Percentiles rank a stretch among this genome's conserved stretches.
Evolutionary conservation across 2,888 invertebrate genomes (phyloP).

Genomic region (Lamellibrachia columna): DNA sequence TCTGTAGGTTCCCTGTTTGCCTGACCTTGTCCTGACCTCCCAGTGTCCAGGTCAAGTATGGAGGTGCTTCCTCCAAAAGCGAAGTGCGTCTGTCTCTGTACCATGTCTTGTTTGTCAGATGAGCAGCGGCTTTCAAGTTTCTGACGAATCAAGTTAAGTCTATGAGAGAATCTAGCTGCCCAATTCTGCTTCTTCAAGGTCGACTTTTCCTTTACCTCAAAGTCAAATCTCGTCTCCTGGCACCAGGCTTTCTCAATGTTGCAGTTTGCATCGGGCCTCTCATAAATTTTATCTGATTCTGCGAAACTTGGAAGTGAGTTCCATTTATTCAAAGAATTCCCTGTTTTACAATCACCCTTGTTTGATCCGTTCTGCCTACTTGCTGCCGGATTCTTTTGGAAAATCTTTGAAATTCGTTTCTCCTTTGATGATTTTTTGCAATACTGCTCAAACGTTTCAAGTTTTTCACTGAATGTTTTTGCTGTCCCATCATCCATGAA

Average conservation of each 20-base stretch:
- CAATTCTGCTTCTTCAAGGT: slow-evolving; percentile 27
- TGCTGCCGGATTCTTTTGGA: not conserved
- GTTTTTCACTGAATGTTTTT: not conserved
- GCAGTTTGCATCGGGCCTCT: not conserved
- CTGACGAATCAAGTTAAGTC: slow-evolving; percentile 33
- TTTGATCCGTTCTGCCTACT: not conserved
- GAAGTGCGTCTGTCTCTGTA: not conserved
- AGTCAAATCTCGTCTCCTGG: not conserved
- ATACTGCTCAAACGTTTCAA: slow-evolving; percentile 8
- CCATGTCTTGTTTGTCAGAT: not conserved
- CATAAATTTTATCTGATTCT: not conserved
- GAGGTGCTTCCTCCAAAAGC: not conserved
- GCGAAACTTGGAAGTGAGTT: slow-evolving; percentile 13
- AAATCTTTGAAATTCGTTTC: not conserved
- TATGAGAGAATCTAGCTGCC: slow-evolving; percentile 31
- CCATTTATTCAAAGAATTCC: not conserved
- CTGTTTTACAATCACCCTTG: not conserved
- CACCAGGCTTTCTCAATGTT: not conserved
- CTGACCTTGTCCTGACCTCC: not conserved
- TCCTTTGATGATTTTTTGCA: slow-evolving; percentile 2
- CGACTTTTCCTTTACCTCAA: slow-evolving; percentile 18
- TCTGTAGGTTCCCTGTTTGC: not conserved
- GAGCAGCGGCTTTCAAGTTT: slow-evolving; percentile 30
- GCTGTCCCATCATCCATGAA: not conserved
- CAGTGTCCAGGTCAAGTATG: not conserved